These are phyloP conservation scores for Cloeon dipterum DNA, from an alignment of 2,888 invertebrate genomes.

Conservation along the genomic window DNA sequence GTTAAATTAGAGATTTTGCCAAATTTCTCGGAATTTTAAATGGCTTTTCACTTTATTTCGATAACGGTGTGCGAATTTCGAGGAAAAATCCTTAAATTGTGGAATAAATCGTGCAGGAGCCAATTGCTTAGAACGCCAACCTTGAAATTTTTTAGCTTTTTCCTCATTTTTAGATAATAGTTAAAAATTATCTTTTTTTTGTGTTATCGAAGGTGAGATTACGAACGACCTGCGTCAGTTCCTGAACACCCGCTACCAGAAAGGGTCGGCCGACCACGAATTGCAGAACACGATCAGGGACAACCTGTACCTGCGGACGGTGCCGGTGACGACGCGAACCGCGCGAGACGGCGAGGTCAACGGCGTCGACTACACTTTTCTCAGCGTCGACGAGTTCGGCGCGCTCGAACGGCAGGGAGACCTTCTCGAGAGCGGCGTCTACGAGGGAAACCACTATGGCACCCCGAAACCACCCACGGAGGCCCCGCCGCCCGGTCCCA, in stretches of 20 bases:
- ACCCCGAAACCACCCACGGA: slow-evolving; percentile 27
- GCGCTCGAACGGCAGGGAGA: slow-evolving; percentile 28
- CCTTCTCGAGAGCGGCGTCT: slow-evolving; percentile 34
- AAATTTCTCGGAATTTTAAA: too few relatives aligned
- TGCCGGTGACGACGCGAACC: slow-evolving; percentile 33
- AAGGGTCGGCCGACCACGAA: slow-evolving; percentile 31
- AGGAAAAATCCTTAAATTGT: too few relatives aligned
- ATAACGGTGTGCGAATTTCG: too few relatives aligned
- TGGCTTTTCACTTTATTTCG: too few relatives aligned
- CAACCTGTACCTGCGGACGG: slow-evolving; percentile 34
- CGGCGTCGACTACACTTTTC: slow-evolving; percentile 35
- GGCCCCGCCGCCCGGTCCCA: slow-evolving; percentile 13
- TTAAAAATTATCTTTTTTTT: too few relatives aligned
- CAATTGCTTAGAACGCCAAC: too few relatives aligned
- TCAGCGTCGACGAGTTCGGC: slow-evolving; percentile 27
- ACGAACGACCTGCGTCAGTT: slow-evolving; percentile 27
- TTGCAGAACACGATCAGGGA: slow-evolving; percentile 37
- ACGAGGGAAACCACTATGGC: slow-evolving; percentile 36
- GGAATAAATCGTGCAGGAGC: too few relatives aligned
- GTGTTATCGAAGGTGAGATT: slow-evolving; percentile 22
- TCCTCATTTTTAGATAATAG: too few relatives aligned
- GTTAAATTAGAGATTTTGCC: too few relatives aligned
- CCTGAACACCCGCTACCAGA: slow-evolving; percentile 28
- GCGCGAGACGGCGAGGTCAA: slow-evolving; percentile 31
- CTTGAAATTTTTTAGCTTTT: too few relatives aligned